phyloP scores from a whole-genome alignment of 2,113 vertebrate species.

The Rhadina sibilatrix region DNA sequence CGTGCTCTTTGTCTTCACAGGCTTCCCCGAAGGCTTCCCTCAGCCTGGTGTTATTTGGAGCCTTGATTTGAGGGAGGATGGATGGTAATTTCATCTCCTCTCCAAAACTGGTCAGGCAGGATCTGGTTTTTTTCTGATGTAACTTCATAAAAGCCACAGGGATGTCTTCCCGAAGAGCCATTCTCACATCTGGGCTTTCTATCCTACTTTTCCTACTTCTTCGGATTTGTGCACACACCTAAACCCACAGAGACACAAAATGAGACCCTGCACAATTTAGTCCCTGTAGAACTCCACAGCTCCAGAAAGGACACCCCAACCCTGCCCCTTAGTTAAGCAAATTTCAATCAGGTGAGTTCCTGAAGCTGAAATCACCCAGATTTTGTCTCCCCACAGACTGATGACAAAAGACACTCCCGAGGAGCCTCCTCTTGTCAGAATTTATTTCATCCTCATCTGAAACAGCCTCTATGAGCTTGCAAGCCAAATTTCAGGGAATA shows the following conservation, averaged over 20 bases:
- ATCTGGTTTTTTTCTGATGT: conserved; percentile 25
- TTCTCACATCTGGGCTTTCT: neutral
- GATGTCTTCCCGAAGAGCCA: neutral
- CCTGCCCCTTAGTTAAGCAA: neutral
- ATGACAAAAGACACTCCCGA: neutral
- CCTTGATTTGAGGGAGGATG: neutral
- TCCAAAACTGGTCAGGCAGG: conserved; percentile 32
- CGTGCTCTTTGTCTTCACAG: neutral
- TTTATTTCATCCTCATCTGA: neutral
- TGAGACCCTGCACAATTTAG: neutral
- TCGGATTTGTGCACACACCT: neutral
- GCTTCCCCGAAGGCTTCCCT: neutral
- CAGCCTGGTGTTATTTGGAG: neutral
- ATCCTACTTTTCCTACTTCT: neutral
- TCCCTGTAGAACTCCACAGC: neutral
- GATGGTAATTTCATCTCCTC: neutral
- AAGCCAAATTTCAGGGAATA: neutral
- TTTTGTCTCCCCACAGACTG: neutral
- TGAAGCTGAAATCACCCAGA: neutral
- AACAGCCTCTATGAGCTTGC: neutral
- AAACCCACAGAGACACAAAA: neutral
- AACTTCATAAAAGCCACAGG: neutral
- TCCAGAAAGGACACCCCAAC: neutral
- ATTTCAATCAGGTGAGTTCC: neutral
- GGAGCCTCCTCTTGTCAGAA: neutral